Conservation (phyloP, 2,113 vertebrate genomes). For the Ariopsis seemanni region DNA sequence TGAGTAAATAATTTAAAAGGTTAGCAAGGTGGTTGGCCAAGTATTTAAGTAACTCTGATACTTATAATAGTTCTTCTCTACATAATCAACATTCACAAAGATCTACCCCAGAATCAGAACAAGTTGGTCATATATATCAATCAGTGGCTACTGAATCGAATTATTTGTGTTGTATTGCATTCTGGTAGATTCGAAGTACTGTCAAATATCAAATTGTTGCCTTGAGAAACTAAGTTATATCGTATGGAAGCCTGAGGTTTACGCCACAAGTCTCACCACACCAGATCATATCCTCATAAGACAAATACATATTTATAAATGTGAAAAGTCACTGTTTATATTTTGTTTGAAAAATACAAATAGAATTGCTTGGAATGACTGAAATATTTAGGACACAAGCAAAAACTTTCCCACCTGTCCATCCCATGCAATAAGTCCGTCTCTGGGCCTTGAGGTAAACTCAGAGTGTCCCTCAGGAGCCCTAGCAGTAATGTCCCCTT, state of each 20-base stretch:
- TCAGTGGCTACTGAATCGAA: neutral
- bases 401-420: conserved; percentile 77
- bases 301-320: neutral
- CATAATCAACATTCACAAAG: neutral
- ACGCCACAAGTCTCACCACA: neutral
- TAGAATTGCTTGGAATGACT: neutral
- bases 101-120: neutral
- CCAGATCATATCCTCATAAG: neutral
- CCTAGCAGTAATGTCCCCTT: conserved; percentile 76
- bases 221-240: neutral
- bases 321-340: neutral
- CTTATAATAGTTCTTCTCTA: neutral
- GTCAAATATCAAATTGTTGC: neutral
- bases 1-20: too few relatives aligned
- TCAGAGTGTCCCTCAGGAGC: conserved; percentile 77
- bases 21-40: too few relatives aligned
- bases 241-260: neutral
- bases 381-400: neutral
- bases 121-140: neutral
- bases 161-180: neutral
- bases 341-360: neutral
- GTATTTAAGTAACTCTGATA: neutral
- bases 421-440: conserved; percentile 87
- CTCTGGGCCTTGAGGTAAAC: conserved; percentile 83
- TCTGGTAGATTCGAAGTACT: neutral